These are phyloP conservation scores for Tarsius wallacei DNA, from an alignment of 2,797 vertebrate species.

Conservation along the genomic window DNA sequence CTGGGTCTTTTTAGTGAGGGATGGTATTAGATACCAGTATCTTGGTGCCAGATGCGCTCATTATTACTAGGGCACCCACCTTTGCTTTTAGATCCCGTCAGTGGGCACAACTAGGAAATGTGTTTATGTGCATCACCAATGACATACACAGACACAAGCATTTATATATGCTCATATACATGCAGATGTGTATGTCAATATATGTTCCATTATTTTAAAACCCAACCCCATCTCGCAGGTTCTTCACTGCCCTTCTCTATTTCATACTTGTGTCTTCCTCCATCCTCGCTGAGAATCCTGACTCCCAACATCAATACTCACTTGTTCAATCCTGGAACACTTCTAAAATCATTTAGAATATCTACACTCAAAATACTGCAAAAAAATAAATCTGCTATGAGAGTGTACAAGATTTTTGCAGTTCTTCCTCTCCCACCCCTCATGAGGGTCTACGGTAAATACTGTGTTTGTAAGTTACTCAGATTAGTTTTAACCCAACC, in stretches of 20 bases:
- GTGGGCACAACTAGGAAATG: neutral
- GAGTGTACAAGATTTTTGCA: neutral
- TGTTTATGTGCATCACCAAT: neutral
- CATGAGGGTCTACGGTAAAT: neutral
- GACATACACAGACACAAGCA: neutral
- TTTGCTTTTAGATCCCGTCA: neutral
- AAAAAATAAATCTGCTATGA: constrained; percentile 2
- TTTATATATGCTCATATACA: neutral
- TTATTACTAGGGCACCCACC: neutral
- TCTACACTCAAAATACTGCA: neutral
- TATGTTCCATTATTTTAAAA: neutral
- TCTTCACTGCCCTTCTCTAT: neutral
- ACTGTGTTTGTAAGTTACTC: neutral
- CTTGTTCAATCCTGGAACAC: neutral
- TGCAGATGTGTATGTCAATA: neutral
- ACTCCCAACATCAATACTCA: neutral
- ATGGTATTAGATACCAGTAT: neutral
- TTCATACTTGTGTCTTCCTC: neutral
- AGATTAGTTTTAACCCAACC: neutral
- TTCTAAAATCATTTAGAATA: neutral
- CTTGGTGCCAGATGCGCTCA: neutral
- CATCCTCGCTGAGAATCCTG: neutral
- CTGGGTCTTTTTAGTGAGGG: neutral
- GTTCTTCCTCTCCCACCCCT: neutral
- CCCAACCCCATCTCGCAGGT: neutral